Percentiles rank a stretch among this genome's conserved stretches.
Evolutionary conservation across 2,113 vertebrate species (phyloP).

Genomic region (Indicator maculatus): DNA sequence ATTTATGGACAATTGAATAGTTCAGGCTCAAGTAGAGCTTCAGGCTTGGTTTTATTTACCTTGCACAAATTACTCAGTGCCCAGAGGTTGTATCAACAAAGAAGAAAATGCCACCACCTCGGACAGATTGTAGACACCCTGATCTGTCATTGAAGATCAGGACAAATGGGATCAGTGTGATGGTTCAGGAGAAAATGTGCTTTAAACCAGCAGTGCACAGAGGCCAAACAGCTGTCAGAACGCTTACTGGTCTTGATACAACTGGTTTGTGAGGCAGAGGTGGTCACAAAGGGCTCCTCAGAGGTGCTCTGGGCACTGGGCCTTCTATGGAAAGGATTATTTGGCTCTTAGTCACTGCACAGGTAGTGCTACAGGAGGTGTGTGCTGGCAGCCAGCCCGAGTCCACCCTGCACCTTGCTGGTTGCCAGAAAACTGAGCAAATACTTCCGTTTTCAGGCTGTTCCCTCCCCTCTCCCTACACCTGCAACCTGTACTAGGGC

Average conservation of each 20-base stretch:
- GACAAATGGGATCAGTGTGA: not conserved
- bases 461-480: conserved; percentile 19
- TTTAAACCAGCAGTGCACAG: not conserved
- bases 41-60: not conserved
- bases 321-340: not conserved
- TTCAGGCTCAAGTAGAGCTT: not conserved
- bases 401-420: not conserved
- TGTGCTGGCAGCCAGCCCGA: not conserved
- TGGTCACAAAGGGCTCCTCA: accelerated
- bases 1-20: not conserved
- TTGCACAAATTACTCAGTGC: not conserved
- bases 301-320: not conserved
- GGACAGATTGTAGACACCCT: not conserved
- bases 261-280: not conserved
- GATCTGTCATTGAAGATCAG: too few species aligned
- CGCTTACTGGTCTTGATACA: not conserved
- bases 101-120: not conserved
- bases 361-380: not conserved
- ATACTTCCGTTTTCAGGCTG: conserved; percentile 23
- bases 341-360: not conserved
- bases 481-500: not conserved
- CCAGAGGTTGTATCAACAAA: not conserved
- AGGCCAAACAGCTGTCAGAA: not conserved
- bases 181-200: not conserved
- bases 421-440: conserved; percentile 3